Conservation (phyloP, 2,797 vertebrate genomes). For the Galaxias olidus region DNA sequence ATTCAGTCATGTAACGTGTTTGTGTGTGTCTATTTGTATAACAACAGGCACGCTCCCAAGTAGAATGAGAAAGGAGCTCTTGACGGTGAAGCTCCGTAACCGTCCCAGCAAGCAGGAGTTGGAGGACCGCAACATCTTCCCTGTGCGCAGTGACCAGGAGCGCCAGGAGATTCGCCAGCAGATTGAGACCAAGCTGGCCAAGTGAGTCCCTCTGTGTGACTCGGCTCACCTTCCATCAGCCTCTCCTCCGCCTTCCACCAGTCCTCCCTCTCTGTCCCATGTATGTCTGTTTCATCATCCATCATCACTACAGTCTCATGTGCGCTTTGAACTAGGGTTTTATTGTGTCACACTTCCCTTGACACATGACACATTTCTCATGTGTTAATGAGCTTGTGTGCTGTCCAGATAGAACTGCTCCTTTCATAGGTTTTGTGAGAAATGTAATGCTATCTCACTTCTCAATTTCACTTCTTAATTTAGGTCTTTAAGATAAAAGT, state of each 20-base stretch:
- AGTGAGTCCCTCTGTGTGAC: slow-evolving; percentile 81
- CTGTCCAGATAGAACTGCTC: too few relatives aligned
- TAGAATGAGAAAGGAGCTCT: slow-evolving; percentile 91
- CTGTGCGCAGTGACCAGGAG: slow-evolving; percentile 90
- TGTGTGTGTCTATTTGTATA: slow-evolving; percentile 10
- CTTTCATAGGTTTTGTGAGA: too few relatives aligned
- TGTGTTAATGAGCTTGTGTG: too few relatives aligned
- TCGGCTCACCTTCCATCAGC: slow-evolving; percentile 23
- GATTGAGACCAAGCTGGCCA: slow-evolving; percentile 96
- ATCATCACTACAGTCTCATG: too few relatives aligned
- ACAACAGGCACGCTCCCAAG: slow-evolving; percentile 88
- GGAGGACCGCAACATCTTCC: slow-evolving; percentile 97
- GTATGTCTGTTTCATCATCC: slow-evolving; percentile 49
- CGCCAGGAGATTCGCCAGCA: slow-evolving; percentile 94
- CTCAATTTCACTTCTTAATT: too few relatives aligned
- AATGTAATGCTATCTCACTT: too few relatives aligned
- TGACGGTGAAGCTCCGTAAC: slow-evolving; percentile 92
- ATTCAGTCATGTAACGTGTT: too few relatives aligned
- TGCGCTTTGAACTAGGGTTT: too few relatives aligned
- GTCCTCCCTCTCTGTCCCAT: slow-evolving; percentile 28
- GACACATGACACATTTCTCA: too few relatives aligned
- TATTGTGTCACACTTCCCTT: too few relatives aligned
- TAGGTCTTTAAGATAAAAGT: too few relatives aligned
- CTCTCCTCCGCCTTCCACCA: too few relatives aligned
- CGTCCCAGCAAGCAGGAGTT: slow-evolving; percentile 95